phyloP scores from a whole-genome alignment of 2,888 invertebrate species.

The Heteropelma amictum region DNA sequence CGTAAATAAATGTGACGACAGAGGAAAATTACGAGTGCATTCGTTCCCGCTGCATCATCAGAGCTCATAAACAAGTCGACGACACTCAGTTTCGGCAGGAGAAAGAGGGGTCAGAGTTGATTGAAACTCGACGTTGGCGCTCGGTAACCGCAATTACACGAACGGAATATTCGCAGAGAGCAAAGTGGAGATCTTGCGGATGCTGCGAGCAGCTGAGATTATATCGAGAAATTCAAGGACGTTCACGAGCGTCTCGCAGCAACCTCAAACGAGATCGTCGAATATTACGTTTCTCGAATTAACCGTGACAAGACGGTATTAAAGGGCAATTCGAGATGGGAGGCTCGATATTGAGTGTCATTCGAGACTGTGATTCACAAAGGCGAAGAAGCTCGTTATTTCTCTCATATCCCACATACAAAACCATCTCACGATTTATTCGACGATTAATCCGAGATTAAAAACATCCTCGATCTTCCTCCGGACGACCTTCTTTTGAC shows the following conservation, averaged over 20 bases:
- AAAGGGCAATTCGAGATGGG: not conserved
- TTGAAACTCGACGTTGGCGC: slow-evolving; percentile 23
- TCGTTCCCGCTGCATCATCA: too few relatives aligned
- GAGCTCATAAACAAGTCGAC: not conserved
- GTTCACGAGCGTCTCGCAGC: not conserved
- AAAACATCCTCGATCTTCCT: too few relatives aligned
- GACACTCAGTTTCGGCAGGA: not conserved
- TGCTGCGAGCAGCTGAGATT: slow-evolving; percentile 29
- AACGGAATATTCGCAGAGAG: slow-evolving; percentile 61
- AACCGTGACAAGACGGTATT: not conserved
- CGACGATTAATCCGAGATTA: too few relatives aligned
- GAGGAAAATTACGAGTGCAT: too few relatives aligned
- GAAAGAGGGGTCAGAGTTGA: slow-evolving; percentile 5
- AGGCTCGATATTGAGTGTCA: too few relatives aligned
- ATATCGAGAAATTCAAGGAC: slow-evolving; percentile 37
- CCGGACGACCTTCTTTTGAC: too few relatives aligned
- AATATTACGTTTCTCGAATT: not conserved
- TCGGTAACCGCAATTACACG: slow-evolving; percentile 62
- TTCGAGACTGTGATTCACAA: too few relatives aligned
- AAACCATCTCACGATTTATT: too few relatives aligned
- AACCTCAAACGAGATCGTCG: slow-evolving; percentile 24
- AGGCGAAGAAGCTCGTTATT: too few relatives aligned
- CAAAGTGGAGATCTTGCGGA: not conserved
- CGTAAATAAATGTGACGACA: not conserved
- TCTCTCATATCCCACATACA: too few relatives aligned